Percentiles rank a stretch among this genome's conserved stretches.
Evolutionary conservation across 1,140 invertebrate genomes (phyloP).

Genomic region (Macrobrachium nipponense): DNA sequence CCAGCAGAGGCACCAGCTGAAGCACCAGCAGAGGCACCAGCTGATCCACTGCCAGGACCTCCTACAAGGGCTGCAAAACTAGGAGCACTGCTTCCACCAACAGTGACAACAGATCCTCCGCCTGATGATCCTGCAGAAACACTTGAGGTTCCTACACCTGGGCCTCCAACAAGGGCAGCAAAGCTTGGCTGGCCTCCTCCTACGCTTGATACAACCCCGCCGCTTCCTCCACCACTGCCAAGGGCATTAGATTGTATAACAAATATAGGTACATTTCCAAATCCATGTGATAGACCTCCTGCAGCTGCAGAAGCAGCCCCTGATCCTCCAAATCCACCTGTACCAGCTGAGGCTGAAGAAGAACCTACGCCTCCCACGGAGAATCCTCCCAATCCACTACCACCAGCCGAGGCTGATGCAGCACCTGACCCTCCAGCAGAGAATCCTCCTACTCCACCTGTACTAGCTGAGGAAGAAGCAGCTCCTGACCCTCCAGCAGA

Average conservation of each 20-base stretch:
- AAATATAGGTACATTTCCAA: background rate
- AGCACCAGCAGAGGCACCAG: too few relatives aligned
- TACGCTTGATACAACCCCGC: background rate
- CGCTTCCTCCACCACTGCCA: background rate
- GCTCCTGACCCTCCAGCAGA: background rate
- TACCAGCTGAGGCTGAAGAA: background rate
- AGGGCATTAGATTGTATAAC: background rate
- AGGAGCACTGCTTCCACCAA: background rate
- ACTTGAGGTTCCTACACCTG: background rate
- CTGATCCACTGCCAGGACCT: background rate
- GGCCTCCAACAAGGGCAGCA: background rate
- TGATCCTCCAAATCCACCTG: slow-evolving; percentile 17
- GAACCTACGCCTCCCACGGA: background rate
- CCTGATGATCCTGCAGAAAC: too few relatives aligned
- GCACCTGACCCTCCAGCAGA: background rate
- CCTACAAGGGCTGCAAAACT: background rate
- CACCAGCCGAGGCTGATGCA: background rate
- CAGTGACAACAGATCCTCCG: background rate
- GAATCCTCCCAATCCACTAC: too few relatives aligned
- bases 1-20: too few relatives aligned
- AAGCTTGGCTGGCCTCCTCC: too few relatives aligned
- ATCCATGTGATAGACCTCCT: background rate
- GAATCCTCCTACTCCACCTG: background rate
- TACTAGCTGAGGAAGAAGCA: background rate
- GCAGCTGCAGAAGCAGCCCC: background rate